Evolutionary conservation across 2,888 invertebrate species (phyloP), one percentile per base, ranked within the genome.

Genomic region (Smittia sp.): DNA sequence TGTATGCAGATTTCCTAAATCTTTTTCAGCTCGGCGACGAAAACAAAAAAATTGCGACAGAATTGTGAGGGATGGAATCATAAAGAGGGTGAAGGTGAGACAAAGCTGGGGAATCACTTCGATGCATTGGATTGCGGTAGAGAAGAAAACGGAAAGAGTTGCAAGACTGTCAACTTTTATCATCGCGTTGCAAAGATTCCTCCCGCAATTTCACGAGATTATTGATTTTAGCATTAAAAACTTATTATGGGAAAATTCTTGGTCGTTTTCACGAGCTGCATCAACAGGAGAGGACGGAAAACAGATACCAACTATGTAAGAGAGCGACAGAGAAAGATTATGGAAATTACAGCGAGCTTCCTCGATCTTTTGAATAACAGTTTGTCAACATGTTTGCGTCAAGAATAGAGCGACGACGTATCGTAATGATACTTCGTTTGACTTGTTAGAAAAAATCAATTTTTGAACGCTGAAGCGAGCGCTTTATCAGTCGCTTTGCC

Each of bases 151-250:
- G 58, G 58, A 58, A 22, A 38, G n/a, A n/a, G 2, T 18, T 22
- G 22, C 22, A 58, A 58, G 22, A 58, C 18, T 20, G 58, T 58
- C 20, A 58, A 3, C 22, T 58, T 58, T 58, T 58, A 58, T 58
- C 58, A 15, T 52, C 52, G 52, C 52, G 15, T n/a, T 27, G 22
- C 25, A 63, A 27, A 63, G n/a, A 63, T 27, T 27, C 63, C 18
- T 27, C 24, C 27, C 22, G 58, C 58, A 58, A 27, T 24, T 69
- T n/a, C n/a, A 20, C 52, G 15, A 41, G 54, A 69, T 69, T 69
- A 69, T 69, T 69, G 69, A 69, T 69, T 69, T 69, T 69, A 22
- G 41, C 69, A 69, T 69, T 69, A 69, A 69, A 54, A 52, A 52
- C 52, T 66, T 66, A 66, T 63, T 63, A 63, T 7, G 58, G 18